These are phyloP conservation scores for Entomyzon cyanotis DNA, from an alignment of 2,113 vertebrate species.

Conservation along the genomic window DNA sequence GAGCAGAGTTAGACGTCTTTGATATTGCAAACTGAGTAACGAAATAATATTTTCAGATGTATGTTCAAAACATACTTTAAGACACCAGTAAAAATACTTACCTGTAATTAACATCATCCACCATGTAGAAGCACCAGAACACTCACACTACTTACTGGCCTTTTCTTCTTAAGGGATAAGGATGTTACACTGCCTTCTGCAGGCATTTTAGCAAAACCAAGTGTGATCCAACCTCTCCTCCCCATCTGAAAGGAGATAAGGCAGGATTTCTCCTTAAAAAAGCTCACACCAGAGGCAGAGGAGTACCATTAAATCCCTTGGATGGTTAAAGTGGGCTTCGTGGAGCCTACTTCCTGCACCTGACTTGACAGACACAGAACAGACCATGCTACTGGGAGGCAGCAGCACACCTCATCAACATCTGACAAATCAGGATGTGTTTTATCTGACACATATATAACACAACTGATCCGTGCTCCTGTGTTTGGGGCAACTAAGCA, in stretches of 20 bases:
- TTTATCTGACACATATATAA: neutral
- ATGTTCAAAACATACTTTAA: neutral
- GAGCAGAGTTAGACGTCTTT: neutral
- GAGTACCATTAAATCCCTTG: neutral
- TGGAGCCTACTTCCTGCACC: neutral
- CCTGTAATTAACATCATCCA: neutral
- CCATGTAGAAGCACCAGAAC: neutral
- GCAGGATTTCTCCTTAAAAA: neutral
- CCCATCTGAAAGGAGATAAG: neutral
- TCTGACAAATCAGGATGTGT: fast-evolving
- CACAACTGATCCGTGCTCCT: fast-evolving
- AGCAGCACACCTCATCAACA: neutral
- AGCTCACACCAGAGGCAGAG: neutral
- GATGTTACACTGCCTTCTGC: neutral
- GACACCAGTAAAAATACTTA: neutral
- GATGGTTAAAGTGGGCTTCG: neutral
- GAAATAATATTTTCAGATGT: neutral
- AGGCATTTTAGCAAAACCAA: neutral
- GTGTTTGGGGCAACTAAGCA: neutral
- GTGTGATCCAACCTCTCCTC: neutral
- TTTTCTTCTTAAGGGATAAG: neutral
- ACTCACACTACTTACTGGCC: neutral
- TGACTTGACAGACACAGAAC: neutral
- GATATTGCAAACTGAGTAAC: neutral
- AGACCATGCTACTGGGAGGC: neutral